A percentile compares a stretch with the other conserved stretches of the same genome.
phyloP scores from a whole-genome alignment of 1,140 invertebrate genomes.

The Telenomus remus region DNA sequence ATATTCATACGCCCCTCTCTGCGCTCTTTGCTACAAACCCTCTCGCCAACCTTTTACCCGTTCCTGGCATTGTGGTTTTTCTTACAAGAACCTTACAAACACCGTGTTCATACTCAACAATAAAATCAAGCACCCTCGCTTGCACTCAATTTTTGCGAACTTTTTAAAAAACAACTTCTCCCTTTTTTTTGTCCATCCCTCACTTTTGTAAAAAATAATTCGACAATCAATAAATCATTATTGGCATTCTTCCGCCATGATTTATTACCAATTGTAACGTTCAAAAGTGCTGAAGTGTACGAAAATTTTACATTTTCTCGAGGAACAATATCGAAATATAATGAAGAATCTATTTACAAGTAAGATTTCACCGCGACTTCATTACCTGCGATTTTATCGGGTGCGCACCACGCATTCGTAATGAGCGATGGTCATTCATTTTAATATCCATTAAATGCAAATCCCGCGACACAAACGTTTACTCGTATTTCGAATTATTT shows the following conservation, averaged over 20 bases:
- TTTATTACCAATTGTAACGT: neutral
- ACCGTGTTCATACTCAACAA: conserved; percentile 67
- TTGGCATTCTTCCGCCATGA: too few species aligned
- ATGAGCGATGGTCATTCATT: conserved; percentile 75
- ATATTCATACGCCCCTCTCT: conserved; percentile 72
- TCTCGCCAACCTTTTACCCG: conserved; percentile 44
- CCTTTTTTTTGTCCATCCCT: too few species aligned
- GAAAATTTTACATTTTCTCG: conserved; percentile 61
- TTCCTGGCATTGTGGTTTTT: conserved; percentile 49
- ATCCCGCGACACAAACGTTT: conserved; percentile 72
- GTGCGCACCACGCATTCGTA: conserved; percentile 69
- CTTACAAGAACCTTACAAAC: conserved; percentile 55
- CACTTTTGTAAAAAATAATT: too few species aligned
- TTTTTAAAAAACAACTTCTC: conserved; percentile 64
- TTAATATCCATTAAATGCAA: conserved; percentile 76
- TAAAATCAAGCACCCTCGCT: conserved; percentile 66
- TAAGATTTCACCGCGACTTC: conserved; percentile 72
- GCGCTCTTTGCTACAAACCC: conserved; percentile 50
- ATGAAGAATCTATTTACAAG: conserved; percentile 74
- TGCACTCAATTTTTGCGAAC: conserved; percentile 59
- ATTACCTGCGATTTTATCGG: conserved; percentile 73
- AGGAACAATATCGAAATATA: conserved; percentile 72
- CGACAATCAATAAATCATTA: too few species aligned
- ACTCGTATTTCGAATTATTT: conserved; percentile 73
- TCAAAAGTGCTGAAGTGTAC: conserved; percentile 37